Evolutionary conservation across 1,140 invertebrate genomes (phyloP), one percentile per base, ranked within the genome.

Genomic region (Yoshiicerus persimilis): DNA sequence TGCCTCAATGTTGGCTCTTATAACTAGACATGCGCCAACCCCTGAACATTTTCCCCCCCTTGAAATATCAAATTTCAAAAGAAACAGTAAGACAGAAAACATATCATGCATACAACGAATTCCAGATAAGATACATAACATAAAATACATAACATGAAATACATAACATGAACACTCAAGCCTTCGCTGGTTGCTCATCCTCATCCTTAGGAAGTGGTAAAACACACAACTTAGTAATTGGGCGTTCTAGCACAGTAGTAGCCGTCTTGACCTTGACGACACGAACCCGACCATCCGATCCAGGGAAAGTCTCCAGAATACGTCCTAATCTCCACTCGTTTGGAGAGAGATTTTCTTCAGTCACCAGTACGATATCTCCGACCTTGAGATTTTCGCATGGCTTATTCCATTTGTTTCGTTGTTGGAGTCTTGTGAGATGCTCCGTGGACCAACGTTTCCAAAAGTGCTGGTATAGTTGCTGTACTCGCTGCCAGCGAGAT

Each of bases 361-460:
- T 87, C 1, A 92, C 20, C 23, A 91, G 1, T 13, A 91, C 91
- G 13, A 92, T 16, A 34, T 89, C 77, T 2, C 64, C 89, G 36
- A 38, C 30, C 16, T 36, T n/a, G 23, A 80, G 1, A 16, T 88
- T 88, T 47, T 47, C 41, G 2, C 1, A 1, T 11, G 13, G 11
- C 4, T 62, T 6, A 8, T 16, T 2, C 91, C 91, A 92, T 87
- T 92, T 92, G 23, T 9, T 13, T 9, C 91, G 30, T 62, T 89
- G 32, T 32, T 91, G 90, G 1, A 92, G 83, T 36, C 90, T 75
- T 23, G 86, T 86, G 3, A 92, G 32, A 88, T 93, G 93, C 38
- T 93, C 92, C 3, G 84, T 80, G 2, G 84, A 89, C 91, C 92
- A 93, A 20, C 91, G 66, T n/a, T 89, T 39, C 92, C 92, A 93